Percentiles rank a stretch among this genome's conserved stretches.
Conservation (phyloP, 2,888 invertebrate species). For the Phalangium opilio region DNA sequence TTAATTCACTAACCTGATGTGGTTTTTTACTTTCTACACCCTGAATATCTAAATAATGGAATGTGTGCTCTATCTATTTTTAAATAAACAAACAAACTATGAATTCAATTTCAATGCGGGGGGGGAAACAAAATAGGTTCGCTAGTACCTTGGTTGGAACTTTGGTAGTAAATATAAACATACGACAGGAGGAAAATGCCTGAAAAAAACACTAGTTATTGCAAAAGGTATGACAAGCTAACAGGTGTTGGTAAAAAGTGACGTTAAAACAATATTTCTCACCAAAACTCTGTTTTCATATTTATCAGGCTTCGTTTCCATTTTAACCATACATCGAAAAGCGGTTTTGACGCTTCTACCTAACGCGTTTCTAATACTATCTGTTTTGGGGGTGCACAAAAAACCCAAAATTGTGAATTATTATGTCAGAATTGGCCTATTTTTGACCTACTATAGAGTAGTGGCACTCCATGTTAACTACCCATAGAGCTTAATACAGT, state of each 20-base stretch:
- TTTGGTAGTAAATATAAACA: constrained; percentile 81
- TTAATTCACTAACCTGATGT: constrained; percentile 47
- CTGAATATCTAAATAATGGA: constrained; percentile 89
- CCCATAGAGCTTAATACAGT: too few relatives aligned
- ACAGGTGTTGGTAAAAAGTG: too few relatives aligned
- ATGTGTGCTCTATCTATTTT: constrained; percentile 85
- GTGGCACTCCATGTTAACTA: too few relatives aligned
- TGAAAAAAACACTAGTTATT: constrained; percentile 38
- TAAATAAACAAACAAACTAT: constrained; percentile 26
- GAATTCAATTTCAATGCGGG: too few relatives aligned
- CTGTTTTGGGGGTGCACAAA: constrained; percentile 35
- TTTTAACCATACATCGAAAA: constrained; percentile 76
- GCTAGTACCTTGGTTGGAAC: constrained; percentile 70
- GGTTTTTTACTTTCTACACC: constrained; percentile 82
- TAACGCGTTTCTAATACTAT: constrained; percentile 73
- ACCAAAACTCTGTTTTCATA: constrained; percentile 88
- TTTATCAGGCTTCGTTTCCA: constrained; percentile 88
- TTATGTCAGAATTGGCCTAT: too few relatives aligned
- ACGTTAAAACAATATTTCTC: too few relatives aligned
- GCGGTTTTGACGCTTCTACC: constrained; percentile 87
- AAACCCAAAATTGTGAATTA: too few relatives aligned
- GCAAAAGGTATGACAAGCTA: too few relatives aligned
- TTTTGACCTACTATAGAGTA: too few relatives aligned
- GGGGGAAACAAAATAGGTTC: too few relatives aligned
- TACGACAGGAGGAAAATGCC: constrained; percentile 84